Evolutionary conservation across 2,888 invertebrate species (phyloP), one percentile per base, ranked within the genome.

Genomic region (Smittia aterrima): DNA sequence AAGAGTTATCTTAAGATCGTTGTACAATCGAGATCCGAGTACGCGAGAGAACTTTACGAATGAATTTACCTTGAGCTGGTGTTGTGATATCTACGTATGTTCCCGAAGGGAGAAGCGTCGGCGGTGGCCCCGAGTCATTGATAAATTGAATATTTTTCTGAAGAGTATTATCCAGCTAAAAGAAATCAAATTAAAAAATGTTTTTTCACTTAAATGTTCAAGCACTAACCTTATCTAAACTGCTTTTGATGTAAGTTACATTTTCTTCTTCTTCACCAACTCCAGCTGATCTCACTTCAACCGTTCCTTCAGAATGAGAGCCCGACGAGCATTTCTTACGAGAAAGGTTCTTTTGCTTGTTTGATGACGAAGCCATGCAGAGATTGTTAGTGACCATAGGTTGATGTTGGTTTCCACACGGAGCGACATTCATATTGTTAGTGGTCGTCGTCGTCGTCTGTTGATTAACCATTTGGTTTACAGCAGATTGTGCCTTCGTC

Each of bases 231-330:
- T 76, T 76, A 24, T 77, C 76, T 13, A 54, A 27, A 70, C 81
- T 79, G 66, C 81, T 78, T 40, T 74, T 32, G 62, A 64, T 27
- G 76, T 25, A 64, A 16, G 75, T 40, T n/a, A 75, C 54, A 66
- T 74, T 78, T 25, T 77, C 76, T 75, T 81, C 83, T 77, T 84
- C 83, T 75, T 83, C 83, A 1, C 83, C 83, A 75, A 83, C 78
- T 1, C 83, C 83, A 77, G 85, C 86, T 18, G 85, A 84, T 62
- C 64, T 25, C 25, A 27, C 27, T 86, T 83, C 47, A 84, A 82
- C 77, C 80, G 78, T 68, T 78, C 75, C 77, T 80, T 81, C 24
- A 80, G 76, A 75, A 79, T 79, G 71, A 81, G 80, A 18, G 80
- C 78, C 74, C 80, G 80, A 1, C 82, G 82, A 79, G 41, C 53